Conservation (phyloP, 2,888 invertebrate genomes). For the Calameuta idolon region DNA sequence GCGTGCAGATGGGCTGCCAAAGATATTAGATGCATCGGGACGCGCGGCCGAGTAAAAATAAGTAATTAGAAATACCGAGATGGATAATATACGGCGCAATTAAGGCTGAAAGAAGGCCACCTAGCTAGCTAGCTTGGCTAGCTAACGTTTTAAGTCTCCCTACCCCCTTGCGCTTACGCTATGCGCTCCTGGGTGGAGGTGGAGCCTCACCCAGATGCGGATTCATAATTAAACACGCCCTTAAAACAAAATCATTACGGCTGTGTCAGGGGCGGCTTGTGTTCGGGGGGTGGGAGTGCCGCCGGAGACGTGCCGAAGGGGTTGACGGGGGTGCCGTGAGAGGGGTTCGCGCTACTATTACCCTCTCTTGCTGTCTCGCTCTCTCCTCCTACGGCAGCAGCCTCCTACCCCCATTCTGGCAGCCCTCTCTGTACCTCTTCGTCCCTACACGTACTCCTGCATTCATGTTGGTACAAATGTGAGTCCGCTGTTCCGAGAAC, state of each 20-base stretch:
- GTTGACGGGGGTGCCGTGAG: slow-evolving; percentile 8
- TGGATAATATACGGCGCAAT: slow-evolving; percentile 66
- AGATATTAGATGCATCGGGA: slow-evolving; percentile 61
- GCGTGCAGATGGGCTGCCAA: slow-evolving; percentile 58
- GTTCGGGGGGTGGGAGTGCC: slow-evolving; percentile 10
- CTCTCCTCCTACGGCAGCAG: slow-evolving; percentile 16
- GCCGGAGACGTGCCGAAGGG: slow-evolving; percentile 8
- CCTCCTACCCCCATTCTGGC: slow-evolving; percentile 3
- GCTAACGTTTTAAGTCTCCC: slow-evolving; percentile 17
- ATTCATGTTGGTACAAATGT: slow-evolving; percentile 30
- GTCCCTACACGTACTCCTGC: slow-evolving; percentile 26
- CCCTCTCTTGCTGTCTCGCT: slow-evolving; percentile 17
- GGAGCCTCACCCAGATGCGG: slow-evolving; percentile 65
- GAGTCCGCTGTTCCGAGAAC: slow-evolving; percentile 24
- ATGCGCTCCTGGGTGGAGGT: slow-evolving; percentile 54
- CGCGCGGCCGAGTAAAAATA: slow-evolving; percentile 57
- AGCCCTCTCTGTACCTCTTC: slow-evolving; percentile 25
- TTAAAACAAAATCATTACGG: slow-evolving; percentile 68
- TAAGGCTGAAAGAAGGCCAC: slow-evolving; percentile 63
- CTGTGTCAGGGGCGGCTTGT: slow-evolving; percentile 47
- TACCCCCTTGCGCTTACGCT: slow-evolving; percentile 27
- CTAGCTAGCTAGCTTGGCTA: slow-evolving; percentile 44
- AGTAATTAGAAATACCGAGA: slow-evolving; percentile 65
- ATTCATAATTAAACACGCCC: slow-evolving; percentile 68
- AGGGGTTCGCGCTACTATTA: slow-evolving; percentile 9